phyloP scores from a whole-genome alignment of 2,797 vertebrate species.

The Phataginus tetradactyla region DNA sequence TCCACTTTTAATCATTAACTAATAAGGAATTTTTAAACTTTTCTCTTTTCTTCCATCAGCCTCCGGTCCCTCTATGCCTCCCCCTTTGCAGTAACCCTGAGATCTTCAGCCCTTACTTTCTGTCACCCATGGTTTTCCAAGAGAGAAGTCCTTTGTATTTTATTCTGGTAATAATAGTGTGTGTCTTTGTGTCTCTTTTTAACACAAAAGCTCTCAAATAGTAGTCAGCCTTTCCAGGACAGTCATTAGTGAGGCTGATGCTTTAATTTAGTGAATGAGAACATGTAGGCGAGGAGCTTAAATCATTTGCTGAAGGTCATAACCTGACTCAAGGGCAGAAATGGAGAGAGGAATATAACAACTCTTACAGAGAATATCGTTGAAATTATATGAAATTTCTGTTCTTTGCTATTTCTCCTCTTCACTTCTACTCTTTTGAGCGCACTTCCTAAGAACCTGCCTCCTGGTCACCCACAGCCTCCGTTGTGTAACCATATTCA shows the following conservation, averaged over 20 bases:
- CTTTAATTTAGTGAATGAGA: constrained; percentile 54
- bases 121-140: neutral
- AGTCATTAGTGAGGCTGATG: constrained; percentile 21
- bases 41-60: neutral
- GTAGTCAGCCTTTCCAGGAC: neutral
- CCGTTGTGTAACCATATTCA: neutral
- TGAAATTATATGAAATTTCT: neutral
- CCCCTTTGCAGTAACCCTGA: neutral
- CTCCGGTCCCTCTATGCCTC: neutral
- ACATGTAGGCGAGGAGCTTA: neutral
- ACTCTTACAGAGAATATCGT: neutral
- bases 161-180: neutral
- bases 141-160: constrained; percentile 10
- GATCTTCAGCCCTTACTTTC: neutral
- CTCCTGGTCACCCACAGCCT: neutral
- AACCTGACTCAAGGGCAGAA: constrained; percentile 16
- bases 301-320: constrained; percentile 28
- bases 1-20: neutral
- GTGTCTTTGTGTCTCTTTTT: neutral
- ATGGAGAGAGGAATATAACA: neutral
- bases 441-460: neutral
- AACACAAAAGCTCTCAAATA: neutral
- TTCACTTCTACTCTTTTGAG: neutral
- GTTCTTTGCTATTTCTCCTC: neutral
- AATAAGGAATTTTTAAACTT: neutral